These are phyloP conservation scores for Hiodon tergisus DNA, from an alignment of 2,113 vertebrate genomes.

Conservation along the genomic window DNA sequence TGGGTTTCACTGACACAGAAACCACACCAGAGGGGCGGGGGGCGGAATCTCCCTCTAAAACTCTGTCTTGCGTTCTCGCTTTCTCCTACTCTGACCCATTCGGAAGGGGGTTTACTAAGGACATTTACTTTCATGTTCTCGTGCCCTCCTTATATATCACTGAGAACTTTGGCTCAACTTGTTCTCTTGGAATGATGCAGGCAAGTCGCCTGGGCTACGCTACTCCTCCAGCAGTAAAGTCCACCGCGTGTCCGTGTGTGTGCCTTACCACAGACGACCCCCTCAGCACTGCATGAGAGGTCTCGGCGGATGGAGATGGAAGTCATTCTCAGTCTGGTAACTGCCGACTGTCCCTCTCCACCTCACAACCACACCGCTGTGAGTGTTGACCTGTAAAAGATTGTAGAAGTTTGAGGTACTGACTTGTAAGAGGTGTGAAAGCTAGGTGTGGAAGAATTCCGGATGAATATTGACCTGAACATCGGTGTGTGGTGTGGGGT, in stretches of 20 bases:
- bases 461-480: too few species aligned
- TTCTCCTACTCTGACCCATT: too few species aligned
- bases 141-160: too few species aligned
- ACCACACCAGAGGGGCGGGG: too few species aligned
- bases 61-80: too few species aligned
- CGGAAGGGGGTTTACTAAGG: too few species aligned
- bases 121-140: too few species aligned
- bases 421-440: not conserved
- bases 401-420: not conserved
- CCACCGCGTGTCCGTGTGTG: too few species aligned
- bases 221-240: not conserved
- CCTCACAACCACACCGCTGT: not conserved
- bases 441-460: not conserved
- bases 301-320: conserved; percentile 22
- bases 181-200: not conserved
- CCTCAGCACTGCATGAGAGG: not conserved
- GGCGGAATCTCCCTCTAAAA: too few species aligned
- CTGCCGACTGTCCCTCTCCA: conserved; percentile 10
- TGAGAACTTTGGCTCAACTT: too few species aligned
- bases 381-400: not conserved
- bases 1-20: too few species aligned
- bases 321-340: conserved; percentile 37
- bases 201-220: not conserved
- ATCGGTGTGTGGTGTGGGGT: not conserved
- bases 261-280: not conserved